These are phyloP conservation scores for Drosophila nigrodunni DNA, from an alignment of 1,140 invertebrate species.

Conservation along the genomic window DNA sequence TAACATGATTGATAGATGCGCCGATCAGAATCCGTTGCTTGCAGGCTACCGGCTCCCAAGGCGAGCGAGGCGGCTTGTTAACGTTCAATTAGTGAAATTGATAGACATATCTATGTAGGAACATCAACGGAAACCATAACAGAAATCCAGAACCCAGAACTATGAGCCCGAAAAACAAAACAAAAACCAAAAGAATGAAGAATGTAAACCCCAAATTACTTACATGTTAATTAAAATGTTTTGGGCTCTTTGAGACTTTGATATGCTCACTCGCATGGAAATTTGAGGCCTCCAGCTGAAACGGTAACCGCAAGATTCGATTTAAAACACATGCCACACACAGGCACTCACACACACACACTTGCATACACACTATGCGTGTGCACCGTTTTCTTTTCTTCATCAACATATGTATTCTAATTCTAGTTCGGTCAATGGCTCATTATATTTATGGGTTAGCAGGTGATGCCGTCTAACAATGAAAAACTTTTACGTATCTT, in stretches of 20 bases:
- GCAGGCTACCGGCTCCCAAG: conserved; percentile 31
- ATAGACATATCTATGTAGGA: conserved; percentile 76
- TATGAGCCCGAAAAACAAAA: not conserved
- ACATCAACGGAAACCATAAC: conserved; percentile 52
- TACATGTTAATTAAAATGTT: conserved; percentile 76
- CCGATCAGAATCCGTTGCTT: conserved; percentile 44
- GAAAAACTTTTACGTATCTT: conserved; percentile 43
- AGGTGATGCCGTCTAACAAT: conserved; percentile 64
- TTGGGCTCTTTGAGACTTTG: conserved; percentile 30
- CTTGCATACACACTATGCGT: conserved; percentile 17
- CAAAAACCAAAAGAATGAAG: conserved; percentile 6
- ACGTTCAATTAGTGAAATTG: conserved; percentile 83
- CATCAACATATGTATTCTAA: conserved; percentile 32
- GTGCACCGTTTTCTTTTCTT: conserved; percentile 62
- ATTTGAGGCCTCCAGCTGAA: conserved; percentile 42
- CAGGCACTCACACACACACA: conserved; percentile 37
- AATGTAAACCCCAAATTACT: conserved; percentile 67
- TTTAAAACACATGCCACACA: conserved; percentile 73
- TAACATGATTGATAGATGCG: conserved; percentile 75
- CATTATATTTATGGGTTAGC: conserved; percentile 80
- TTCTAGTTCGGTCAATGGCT: conserved; percentile 71
- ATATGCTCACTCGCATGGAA: conserved; percentile 63
- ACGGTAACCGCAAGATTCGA: conserved; percentile 57
- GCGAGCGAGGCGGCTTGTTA: conserved; percentile 65
- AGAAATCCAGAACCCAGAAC: conserved; percentile 17